Evolutionary conservation across 2,113 vertebrate species (phyloP).

Genomic region (Cryptomyrus ogoouensis): DNA sequence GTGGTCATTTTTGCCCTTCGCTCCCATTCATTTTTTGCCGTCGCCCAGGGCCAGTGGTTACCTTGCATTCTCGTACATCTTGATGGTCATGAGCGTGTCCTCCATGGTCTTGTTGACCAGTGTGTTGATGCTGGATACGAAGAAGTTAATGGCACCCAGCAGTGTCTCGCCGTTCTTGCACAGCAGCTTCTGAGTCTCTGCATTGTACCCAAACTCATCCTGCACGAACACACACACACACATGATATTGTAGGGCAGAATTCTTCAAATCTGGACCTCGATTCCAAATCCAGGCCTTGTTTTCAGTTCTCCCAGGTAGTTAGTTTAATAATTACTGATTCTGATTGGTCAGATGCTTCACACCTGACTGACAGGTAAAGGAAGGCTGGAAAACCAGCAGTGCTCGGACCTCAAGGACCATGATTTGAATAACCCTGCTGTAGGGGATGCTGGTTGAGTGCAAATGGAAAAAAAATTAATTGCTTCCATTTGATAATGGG

Average conservation of each 20-base stretch:
- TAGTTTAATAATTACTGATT: too few relatives aligned
- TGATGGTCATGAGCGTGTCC: conserved; percentile 91
- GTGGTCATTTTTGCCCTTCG: background rate
- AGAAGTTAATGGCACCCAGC: conserved; percentile 92
- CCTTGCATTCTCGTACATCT: conserved; percentile 92
- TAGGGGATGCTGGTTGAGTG: too few relatives aligned
- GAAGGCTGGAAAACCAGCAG: too few relatives aligned
- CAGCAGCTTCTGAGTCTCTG: conserved; percentile 90
- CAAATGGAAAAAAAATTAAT: background rate
- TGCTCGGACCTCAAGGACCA: too few relatives aligned
- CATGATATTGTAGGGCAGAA: background rate
- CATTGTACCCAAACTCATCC: conserved; percentile 97
- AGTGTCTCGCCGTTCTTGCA: conserved; percentile 95
- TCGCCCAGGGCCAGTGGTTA: conserved; percentile 29
- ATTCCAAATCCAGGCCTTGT: too few relatives aligned
- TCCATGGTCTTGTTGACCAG: conserved; percentile 98
- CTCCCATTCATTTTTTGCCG: background rate
- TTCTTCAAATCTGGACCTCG: too few relatives aligned
- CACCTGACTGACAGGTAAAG: too few relatives aligned
- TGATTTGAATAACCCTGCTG: too few relatives aligned
- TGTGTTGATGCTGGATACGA: conserved; percentile 95
- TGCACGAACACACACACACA: conserved; percentile 33
- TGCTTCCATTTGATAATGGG: background rate
- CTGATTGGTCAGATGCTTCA: too few relatives aligned
- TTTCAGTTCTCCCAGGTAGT: too few relatives aligned